phyloP scores from a whole-genome alignment of 53 echinoderm and acorn worm species.

The Mesocentrotus franciscanus region DNA sequence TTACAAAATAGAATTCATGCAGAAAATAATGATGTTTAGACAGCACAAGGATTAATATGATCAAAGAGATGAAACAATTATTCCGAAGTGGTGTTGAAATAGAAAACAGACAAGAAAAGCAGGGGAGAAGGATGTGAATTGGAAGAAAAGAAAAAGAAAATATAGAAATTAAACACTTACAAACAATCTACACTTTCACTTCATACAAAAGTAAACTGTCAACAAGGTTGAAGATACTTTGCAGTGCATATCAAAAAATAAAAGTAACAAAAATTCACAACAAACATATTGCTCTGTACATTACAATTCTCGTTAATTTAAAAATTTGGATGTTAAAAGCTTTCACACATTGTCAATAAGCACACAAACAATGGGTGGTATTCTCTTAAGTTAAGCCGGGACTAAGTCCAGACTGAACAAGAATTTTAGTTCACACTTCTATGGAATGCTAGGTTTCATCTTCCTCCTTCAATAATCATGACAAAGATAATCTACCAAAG shows the following conservation, averaged over 20 bases:
- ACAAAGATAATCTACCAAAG: too few species aligned
- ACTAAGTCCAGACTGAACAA: too few species aligned
- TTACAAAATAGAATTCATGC: background rate
- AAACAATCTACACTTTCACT: background rate
- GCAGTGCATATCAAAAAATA: background rate
- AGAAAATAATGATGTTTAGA: background rate
- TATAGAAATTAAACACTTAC: background rate
- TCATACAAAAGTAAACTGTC: background rate
- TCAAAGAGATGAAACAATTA: slow-evolving; percentile 11
- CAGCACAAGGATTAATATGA: background rate
- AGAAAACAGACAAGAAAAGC: background rate
- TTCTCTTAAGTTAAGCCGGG: too few species aligned
- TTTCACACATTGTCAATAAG: background rate
- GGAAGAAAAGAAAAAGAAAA: slow-evolving; percentile 45
- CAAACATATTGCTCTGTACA: background rate
- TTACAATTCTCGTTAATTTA: background rate
- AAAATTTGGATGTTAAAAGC: background rate
- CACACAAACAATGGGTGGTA: background rate
- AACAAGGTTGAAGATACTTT: background rate
- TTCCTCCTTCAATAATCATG: too few species aligned
- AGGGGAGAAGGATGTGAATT: background rate
- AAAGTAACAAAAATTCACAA: background rate
- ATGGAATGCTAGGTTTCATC: too few species aligned
- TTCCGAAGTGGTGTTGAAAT: background rate
- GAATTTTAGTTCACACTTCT: too few species aligned